Percentiles rank a stretch among this genome's conserved stretches.
These are phyloP conservation scores for Heliconius sara DNA, from an alignment of 2,888 invertebrate genomes.

Conservation along the genomic window DNA sequence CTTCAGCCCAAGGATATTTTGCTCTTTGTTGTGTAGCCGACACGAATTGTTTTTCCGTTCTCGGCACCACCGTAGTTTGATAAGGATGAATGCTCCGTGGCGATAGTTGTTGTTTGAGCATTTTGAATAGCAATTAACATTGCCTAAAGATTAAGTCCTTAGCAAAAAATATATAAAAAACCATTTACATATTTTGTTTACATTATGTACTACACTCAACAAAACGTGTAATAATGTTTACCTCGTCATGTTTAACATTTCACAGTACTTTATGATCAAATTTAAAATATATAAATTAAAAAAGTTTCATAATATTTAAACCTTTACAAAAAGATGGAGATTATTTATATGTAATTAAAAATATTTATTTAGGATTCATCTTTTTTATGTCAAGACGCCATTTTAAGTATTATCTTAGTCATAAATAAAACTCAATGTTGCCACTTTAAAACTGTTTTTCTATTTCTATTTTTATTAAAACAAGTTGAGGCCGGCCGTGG, in stretches of 20 bases:
- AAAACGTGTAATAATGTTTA: conserved; percentile 7
- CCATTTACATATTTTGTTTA: conserved; percentile 26
- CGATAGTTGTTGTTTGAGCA: conserved; percentile 80
- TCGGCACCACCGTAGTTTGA: conserved; percentile 78
- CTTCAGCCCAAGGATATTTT: conserved; percentile 79
- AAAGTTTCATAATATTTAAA: conserved; percentile 1
- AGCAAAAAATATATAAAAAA: not conserved
- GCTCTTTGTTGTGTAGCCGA: conserved; percentile 78
- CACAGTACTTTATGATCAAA: conserved; percentile 7
- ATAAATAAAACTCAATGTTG: conserved; percentile 21
- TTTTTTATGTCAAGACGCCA: conserved; percentile 31
- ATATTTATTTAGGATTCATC: not conserved
- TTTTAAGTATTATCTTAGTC: conserved; percentile 14
- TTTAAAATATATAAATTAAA: not conserved
- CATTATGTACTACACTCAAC: conserved; percentile 3
- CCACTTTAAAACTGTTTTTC: not conserved
- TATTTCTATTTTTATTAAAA: too few species aligned
- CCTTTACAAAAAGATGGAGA: not conserved
- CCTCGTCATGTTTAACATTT: conserved; percentile 10
- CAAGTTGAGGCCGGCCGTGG: too few species aligned
- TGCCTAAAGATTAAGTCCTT: conserved; percentile 33
- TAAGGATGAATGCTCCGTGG: conserved; percentile 79
- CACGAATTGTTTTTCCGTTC: conserved; percentile 75
- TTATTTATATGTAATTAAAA: not conserved
- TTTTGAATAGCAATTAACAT: conserved; percentile 51